Evolutionary conservation across 2,888 invertebrate genomes (phyloP).

Genomic region (Piscicola geometra): DNA sequence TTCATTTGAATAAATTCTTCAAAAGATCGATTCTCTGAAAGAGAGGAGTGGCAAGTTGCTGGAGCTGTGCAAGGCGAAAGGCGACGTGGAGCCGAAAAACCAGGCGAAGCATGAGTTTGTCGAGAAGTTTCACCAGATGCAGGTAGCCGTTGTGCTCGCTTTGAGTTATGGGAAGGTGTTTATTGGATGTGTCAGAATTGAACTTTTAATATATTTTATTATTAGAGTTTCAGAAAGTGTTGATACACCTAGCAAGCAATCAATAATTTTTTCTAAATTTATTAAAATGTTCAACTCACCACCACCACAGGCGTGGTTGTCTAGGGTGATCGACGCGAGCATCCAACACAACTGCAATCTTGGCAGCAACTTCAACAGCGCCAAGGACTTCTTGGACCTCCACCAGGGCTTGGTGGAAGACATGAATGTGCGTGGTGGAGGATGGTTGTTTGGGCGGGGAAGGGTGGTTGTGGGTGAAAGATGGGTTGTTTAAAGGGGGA

Average conservation of each 20-base stretch:
- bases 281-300: neutral
- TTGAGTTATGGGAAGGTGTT: too few species aligned
- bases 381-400: conserved; percentile 69
- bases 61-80: conserved; percentile 53
- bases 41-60: conserved; percentile 61
- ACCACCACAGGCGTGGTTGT: conserved; percentile 67
- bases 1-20: too few species aligned
- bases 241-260: too few species aligned
- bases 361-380: conserved; percentile 61
- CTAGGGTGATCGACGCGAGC: conserved; percentile 69
- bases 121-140: conserved; percentile 65
- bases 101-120: conserved; percentile 67
- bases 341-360: conserved; percentile 70
- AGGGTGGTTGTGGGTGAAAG: too few species aligned
- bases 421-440: conserved; percentile 60
- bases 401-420: conserved; percentile 71
- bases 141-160: conserved; percentile 45
- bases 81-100: conserved; percentile 64
- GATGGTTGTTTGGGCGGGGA: too few species aligned
- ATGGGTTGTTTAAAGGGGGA: too few species aligned
- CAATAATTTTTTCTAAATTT: too few species aligned
- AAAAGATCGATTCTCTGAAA: conserved; percentile 68
- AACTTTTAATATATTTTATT: too few species aligned
- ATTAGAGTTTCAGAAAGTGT: too few species aligned
- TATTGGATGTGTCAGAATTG: too few species aligned